Percentiles rank a stretch among this genome's conserved stretches.
phyloP scores from a whole-genome alignment of 2,888 invertebrate species.

The Plagiodera versicolora region DNA sequence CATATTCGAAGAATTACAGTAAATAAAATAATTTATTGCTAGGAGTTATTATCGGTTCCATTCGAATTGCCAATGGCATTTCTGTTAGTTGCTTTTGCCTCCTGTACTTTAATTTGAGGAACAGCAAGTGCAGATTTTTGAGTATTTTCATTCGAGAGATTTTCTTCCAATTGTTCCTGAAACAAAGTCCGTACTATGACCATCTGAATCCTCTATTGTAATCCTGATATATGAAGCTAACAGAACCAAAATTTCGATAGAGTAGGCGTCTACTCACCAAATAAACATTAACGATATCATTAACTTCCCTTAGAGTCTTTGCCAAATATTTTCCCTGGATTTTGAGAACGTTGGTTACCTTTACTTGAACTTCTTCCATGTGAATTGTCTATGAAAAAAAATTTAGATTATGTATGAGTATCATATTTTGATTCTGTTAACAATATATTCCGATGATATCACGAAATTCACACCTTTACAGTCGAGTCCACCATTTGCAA shows the following conservation, averaged over 20 bases:
- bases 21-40: slow-evolving; percentile 3
- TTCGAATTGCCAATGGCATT: slow-evolving; percentile 27
- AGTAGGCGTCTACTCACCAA: slow-evolving; percentile 54
- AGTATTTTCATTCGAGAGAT: slow-evolving; percentile 33
- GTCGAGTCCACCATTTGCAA: slow-evolving; percentile 64
- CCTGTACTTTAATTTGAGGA: slow-evolving; percentile 43
- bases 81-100: slow-evolving; percentile 38
- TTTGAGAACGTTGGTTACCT: slow-evolving; percentile 60
- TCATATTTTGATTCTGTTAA: neutral
- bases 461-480: slow-evolving; percentile 68
- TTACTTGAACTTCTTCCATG: slow-evolving; percentile 60
- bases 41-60: slow-evolving; percentile 28
- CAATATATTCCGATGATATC: no score
- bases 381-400: slow-evolving; percentile 59
- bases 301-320: slow-evolving; percentile 58
- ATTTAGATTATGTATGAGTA: slow-evolving; percentile 5
- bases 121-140: slow-evolving; percentile 39
- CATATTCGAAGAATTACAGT: neutral
- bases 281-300: slow-evolving; percentile 57
- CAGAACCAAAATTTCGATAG: slow-evolving; percentile 30
- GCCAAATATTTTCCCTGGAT: slow-evolving; percentile 55
- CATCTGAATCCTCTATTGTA: neutral
- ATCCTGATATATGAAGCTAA: slow-evolving; percentile 17
- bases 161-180: slow-evolving; percentile 44
- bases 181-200: slow-evolving; percentile 20